phyloP scores from a whole-genome alignment of 2,888 invertebrate species.

The Patella depressa region DNA sequence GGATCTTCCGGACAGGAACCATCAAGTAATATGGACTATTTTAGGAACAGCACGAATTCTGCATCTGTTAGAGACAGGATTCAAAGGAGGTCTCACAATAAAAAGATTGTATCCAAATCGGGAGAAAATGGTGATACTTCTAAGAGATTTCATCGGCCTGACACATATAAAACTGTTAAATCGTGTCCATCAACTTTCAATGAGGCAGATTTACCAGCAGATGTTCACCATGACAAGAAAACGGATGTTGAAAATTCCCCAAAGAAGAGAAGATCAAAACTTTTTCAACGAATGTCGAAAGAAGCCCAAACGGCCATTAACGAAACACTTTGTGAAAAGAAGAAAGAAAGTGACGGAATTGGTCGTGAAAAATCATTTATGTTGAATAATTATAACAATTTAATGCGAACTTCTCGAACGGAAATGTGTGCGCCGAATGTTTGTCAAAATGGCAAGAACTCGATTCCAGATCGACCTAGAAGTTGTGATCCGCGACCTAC shows the following conservation, averaged over 20 bases:
- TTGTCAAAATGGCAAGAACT: neutral
- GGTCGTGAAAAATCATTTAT: neutral
- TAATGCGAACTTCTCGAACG: neutral
- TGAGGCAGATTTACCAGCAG: neutral
- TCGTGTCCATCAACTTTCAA: constrained; percentile 6
- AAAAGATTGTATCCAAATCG: too few relatives aligned
- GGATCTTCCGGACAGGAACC: too few relatives aligned
- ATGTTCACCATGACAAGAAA: neutral
- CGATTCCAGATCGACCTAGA: neutral
- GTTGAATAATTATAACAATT: neutral
- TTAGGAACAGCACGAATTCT: too few relatives aligned
- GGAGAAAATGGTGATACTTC: too few relatives aligned
- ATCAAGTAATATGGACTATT: too few relatives aligned
- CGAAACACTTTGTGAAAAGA: neutral
- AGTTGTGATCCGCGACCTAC: neutral
- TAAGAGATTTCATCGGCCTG: too few relatives aligned
- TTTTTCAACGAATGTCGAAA: constrained; percentile 2
- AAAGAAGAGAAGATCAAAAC: constrained; percentile 7
- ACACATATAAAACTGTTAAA: neutral
- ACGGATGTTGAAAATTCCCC: neutral
- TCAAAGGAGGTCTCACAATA: too few relatives aligned
- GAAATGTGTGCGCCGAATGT: neutral
- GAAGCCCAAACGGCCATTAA: neutral
- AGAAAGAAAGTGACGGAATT: neutral
- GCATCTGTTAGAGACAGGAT: too few relatives aligned